Conservation (phyloP, 2,888 invertebrate genomes). For the Sceliomorpha sp. region DNA sequence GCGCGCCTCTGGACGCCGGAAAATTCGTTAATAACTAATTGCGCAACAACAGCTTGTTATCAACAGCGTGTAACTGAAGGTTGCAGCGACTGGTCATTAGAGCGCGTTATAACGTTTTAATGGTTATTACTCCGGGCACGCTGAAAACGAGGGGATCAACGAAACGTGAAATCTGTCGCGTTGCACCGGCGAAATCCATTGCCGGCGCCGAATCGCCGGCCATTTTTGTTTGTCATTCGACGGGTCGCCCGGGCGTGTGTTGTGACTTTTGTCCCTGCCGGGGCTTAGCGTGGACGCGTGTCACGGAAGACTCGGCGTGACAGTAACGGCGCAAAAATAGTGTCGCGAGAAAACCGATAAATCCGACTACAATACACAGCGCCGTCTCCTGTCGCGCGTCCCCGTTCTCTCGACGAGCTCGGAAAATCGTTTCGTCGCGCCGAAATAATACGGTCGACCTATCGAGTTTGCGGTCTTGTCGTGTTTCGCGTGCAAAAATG, state of each 20-base stretch:
- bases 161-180: conserved; percentile 43
- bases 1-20: conserved; percentile 23
- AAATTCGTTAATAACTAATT: conserved; percentile 55
- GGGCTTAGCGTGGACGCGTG: too few relatives aligned
- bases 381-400: too few relatives aligned
- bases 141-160: conserved; percentile 44
- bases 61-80: conserved; percentile 49
- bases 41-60: conserved; percentile 50
- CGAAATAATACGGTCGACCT: too few relatives aligned
- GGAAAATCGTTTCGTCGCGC: too few relatives aligned
- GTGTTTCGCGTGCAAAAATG: too few relatives aligned
- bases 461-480: too few relatives aligned
- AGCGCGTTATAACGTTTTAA: conserved; percentile 59
- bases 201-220: conserved; percentile 14
- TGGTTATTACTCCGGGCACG: conserved; percentile 52
- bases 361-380: too few relatives aligned
- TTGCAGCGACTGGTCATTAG: conserved; percentile 52
- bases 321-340: too few relatives aligned
- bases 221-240: conserved; percentile 9
- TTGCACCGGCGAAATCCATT: conserved; percentile 29
- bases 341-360: too few relatives aligned
- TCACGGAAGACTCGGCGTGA: conserved; percentile 2
- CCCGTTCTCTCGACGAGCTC: too few relatives aligned
- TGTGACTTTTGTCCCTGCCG: too few relatives aligned
- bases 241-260: neutral